These are phyloP conservation scores for Metaphire vulgaris DNA, from an alignment of 1,140 invertebrate genomes.

Conservation along the genomic window DNA sequence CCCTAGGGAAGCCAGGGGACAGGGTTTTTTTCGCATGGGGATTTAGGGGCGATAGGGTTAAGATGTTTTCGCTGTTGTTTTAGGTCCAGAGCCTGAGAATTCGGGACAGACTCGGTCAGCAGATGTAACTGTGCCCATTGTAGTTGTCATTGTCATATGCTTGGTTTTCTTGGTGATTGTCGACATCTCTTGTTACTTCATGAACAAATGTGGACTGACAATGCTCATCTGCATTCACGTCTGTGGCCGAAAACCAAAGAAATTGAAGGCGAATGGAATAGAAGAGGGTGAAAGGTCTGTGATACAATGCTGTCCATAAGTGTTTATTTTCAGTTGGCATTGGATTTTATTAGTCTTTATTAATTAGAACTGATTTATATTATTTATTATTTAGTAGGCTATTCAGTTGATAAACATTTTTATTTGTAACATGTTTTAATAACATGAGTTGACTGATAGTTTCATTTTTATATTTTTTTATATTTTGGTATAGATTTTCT, in stretches of 20 bases:
- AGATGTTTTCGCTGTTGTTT: too few species aligned
- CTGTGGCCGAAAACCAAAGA: constrained; percentile 21
- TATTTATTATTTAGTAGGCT: neutral
- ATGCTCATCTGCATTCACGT: constrained; percentile 32
- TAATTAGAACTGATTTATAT: too few species aligned
- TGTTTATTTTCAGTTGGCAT: neutral
- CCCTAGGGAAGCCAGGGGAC: too few species aligned
- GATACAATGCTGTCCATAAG: neutral
- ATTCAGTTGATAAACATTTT: too few species aligned
- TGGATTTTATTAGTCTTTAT: neutral
- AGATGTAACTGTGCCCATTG: constrained; percentile 52
- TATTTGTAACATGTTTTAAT: too few species aligned
- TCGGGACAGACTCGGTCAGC: too few species aligned
- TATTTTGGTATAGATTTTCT: too few species aligned
- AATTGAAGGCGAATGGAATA: constrained; percentile 18
- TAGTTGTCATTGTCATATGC: constrained; percentile 68
- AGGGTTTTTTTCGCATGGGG: too few species aligned
- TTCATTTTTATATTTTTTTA: too few species aligned
- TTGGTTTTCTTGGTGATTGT: constrained; percentile 68
- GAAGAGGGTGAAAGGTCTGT: constrained; percentile 26
- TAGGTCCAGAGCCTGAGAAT: too few species aligned
- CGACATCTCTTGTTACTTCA: constrained; percentile 69
- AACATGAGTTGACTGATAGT: too few species aligned
- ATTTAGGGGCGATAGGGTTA: too few species aligned
- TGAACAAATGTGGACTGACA: constrained; percentile 51